Base-by-base conservation (phyloP, 2,113 vertebrate species). In the Lophura nycthemera region DNA sequence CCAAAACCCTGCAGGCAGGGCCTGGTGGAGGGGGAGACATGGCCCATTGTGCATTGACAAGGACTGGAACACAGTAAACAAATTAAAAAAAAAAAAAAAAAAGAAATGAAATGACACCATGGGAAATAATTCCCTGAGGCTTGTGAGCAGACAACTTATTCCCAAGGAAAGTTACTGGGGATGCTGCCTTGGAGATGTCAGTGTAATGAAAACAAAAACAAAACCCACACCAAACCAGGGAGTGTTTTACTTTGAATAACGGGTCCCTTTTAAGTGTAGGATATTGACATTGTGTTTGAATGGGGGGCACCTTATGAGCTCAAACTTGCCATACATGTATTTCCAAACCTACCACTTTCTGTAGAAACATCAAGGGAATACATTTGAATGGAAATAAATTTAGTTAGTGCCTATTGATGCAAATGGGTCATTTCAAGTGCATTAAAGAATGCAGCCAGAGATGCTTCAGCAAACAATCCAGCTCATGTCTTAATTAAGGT, bases 401-500 rank as follows among this genome's bases (percentile, higher is more conserved):
- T 90, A 94, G 85, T 91, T 78, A 95, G 93, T 21, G 81, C 84
- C 86, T 88, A 90, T 86, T 95, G 91, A 94, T 95, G 95, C 90
- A 96, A 95, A 94, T 92, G 92, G 75, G 93, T 91, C 93, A 93
- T 95, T 96, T 97, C 76, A 84, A 94, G 83, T 86, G 93, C 86
- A 94, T 94, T 95, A 87, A 95, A 95, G 93, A 96, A 95, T 96
- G 88, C 0, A 2, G 61, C 66, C 83, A 84, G 91, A 87, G 91
- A 92, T 19, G 77, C 93, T 95, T 94, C 82, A 85, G 90, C 94
- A 96, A 96, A 97, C 95, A 96, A 94, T 93, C 86, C 81, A 34
- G 89, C 91, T 94, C 90, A 88, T 91, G 96, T 94, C 95, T 96
- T 96, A 96, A 96, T 97, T 97, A 94, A 95, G 76, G 88, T 91